Conservation (phyloP, 2,888 invertebrate genomes). For the Germaria angustata region DNA sequence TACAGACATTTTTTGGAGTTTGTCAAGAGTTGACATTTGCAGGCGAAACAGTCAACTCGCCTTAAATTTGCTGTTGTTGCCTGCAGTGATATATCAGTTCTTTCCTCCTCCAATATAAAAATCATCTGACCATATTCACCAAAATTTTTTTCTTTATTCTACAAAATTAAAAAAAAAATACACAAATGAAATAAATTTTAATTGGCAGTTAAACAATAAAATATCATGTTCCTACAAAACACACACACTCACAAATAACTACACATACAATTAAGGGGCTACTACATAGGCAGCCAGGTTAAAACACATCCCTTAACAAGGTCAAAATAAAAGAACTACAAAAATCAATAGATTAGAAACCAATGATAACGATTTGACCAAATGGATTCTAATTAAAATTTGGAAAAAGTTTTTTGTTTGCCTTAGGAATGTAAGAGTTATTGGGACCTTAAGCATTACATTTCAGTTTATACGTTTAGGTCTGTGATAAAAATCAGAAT, state of each 20-base stretch:
- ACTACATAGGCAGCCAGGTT: not conserved
- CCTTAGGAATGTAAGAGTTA: not conserved
- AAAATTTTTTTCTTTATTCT: not conserved
- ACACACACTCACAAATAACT: not conserved
- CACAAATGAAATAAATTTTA: conserved; percentile 7
- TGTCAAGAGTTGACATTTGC: no score
- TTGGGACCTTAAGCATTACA: not conserved
- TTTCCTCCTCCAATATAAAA: no score
- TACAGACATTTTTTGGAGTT: no score
- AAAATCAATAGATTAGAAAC: conserved; percentile 26
- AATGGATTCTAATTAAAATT: conserved; percentile 32
- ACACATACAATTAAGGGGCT: conserved; percentile 6
- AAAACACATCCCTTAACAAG: not conserved
- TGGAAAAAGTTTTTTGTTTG: not conserved
- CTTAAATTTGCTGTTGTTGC: no score
- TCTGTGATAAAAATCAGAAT: conserved; percentile 36
- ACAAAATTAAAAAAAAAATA: not conserved
- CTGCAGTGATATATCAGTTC: no score
- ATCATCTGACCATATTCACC: no score
- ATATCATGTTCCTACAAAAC: conserved; percentile 38
- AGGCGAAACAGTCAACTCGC: no score
- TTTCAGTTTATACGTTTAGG: not conserved
- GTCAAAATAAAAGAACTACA: not conserved
- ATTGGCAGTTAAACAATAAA: conserved; percentile 6
- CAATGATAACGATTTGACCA: conserved; percentile 28